phyloP scores from a whole-genome alignment of 2,888 invertebrate species.

The Habrosyne pyritoides region DNA sequence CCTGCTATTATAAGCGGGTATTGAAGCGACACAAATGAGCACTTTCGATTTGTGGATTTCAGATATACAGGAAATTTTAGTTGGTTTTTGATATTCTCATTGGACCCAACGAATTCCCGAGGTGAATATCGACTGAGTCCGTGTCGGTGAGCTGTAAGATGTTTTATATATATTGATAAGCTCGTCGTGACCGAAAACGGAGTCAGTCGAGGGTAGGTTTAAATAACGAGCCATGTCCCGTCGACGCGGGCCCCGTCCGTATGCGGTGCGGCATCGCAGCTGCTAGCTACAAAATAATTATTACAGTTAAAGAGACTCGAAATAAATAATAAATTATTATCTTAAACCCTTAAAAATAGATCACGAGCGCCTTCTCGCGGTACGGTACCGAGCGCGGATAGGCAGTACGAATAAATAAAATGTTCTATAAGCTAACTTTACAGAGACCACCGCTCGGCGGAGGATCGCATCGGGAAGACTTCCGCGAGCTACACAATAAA shows the following conservation, averaged over 20 bases:
- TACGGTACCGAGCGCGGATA: constrained; percentile 81
- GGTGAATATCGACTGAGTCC: constrained; percentile 54
- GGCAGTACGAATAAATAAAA: constrained; percentile 82
- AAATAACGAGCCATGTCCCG: constrained; percentile 70
- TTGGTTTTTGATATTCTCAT: constrained; percentile 23
- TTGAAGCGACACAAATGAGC: constrained; percentile 39
- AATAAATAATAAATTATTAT: constrained; percentile 84
- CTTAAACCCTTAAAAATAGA: constrained; percentile 83
- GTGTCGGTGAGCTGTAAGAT: constrained; percentile 35
- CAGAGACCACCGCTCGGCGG: constrained; percentile 83
- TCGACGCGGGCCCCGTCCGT: constrained; percentile 76
- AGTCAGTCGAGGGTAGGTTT: constrained; percentile 49
- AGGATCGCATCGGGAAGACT: constrained; percentile 81
- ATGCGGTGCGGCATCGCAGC: constrained; percentile 79
- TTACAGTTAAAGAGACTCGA: constrained; percentile 82
- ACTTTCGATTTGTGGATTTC: constrained; percentile 33
- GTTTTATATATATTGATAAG: constrained; percentile 27
- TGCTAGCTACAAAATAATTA: constrained; percentile 74
- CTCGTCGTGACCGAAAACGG: constrained; percentile 36
- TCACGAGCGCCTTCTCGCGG: constrained; percentile 84
- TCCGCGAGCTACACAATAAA: constrained; percentile 82
- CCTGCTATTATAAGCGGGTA: constrained; percentile 39
- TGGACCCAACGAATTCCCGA: constrained; percentile 57
- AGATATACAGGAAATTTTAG: constrained; percentile 30
- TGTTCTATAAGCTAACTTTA: constrained; percentile 82